Evolutionary conservation across 2,113 vertebrate genomes (phyloP), one percentile per base, ranked within the genome.

Genomic region (Meles meles): DNA sequence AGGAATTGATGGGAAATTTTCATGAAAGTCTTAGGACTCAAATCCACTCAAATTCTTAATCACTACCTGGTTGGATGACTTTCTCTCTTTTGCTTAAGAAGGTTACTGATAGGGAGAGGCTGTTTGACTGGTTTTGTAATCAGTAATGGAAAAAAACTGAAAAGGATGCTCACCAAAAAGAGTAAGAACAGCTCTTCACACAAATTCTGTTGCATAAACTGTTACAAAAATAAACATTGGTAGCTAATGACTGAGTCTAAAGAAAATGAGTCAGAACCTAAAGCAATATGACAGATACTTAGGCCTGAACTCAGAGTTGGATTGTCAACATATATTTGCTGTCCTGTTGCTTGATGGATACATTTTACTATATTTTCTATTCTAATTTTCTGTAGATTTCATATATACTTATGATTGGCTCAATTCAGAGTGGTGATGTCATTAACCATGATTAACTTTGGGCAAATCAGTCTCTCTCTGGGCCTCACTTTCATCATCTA

Each of bases 81-180:
- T 87, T 86, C 42, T 72, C 44, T 87, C 61, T 94, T 93, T 91
- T 83, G 69, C 79, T 90, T 84, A 91, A 80, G 20, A 81, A 77
- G 63, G 7, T 80, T 69, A 67, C 29, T 81, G 80, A 77, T 8
- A 81, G 5, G 37, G 52, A 90, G 67, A 88, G n/a, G 11, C 7
- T 88, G 12, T 49, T 88, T 94, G n/a, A 37, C 63, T 93, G 59
- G 82, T 47, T 92, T 79, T 87, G 47, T 87, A 88, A 93, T 83
- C 47, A 92, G 31, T 61, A 67, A 87, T 89, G 37, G 34, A 25
- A 49, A 31, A 42, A 17, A 27, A 18, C 52, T 39, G 23, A 13
- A 79, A 71, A 57, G 39, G 34, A 90, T 9, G 42, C 39, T 81
- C 55, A 83, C 15, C 47, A 9, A 77, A 82, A 86, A 13, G 31